Conservation (phyloP, 2,888 invertebrate genomes). For the Tenthredo livida region DNA sequence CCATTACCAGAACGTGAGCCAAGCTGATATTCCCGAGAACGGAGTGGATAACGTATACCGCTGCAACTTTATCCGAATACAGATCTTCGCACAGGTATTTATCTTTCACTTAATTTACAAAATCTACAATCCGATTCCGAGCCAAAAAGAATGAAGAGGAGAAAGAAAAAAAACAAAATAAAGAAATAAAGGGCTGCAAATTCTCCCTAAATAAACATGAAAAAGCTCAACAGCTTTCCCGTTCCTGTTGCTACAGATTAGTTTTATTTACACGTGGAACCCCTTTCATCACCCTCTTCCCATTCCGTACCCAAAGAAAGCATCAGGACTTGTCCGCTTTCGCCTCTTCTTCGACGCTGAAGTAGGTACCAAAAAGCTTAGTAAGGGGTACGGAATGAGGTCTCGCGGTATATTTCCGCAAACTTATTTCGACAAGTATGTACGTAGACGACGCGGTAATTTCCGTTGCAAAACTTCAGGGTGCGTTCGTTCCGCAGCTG, state of each 20-base stretch:
- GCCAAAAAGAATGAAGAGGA: not conserved
- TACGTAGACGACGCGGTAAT: not conserved
- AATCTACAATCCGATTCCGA: not conserved
- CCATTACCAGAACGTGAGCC: slow-evolving; percentile 15
- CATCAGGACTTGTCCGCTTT: not conserved
- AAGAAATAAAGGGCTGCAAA: not conserved
- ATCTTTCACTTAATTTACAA: not conserved
- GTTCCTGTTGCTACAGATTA: not conserved
- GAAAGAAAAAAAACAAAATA: not conserved
- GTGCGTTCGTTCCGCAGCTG: not conserved
- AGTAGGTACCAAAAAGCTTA: not conserved
- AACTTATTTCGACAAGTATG: not conserved
- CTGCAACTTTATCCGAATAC: not conserved
- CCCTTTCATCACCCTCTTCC: not conserved
- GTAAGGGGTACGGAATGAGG: not conserved
- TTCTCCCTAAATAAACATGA: not conserved
- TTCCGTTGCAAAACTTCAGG: not conserved
- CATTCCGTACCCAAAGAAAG: not conserved
- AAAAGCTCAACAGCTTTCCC: not conserved
- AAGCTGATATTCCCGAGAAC: not conserved
- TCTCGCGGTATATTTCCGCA: not conserved
- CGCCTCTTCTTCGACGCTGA: not conserved
- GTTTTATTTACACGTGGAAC: not conserved
- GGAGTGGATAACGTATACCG: not conserved
- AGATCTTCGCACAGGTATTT: not conserved